phyloP scores from a whole-genome alignment of 2,113 vertebrate species.

The Arothron firmamentum region DNA sequence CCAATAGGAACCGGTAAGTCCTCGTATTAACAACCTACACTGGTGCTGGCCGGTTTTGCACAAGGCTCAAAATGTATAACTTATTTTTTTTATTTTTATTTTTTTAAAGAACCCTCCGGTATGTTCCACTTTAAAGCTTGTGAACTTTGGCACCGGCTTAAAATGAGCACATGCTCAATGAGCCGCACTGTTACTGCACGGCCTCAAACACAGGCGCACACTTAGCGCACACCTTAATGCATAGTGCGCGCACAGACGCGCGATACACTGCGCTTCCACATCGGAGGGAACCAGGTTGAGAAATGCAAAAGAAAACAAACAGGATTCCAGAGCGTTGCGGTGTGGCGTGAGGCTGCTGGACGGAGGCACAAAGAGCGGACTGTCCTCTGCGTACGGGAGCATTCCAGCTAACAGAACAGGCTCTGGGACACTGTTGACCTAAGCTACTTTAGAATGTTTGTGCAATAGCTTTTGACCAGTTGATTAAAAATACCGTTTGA shows the following conservation, averaged over 20 bases:
- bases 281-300: slow-evolving; percentile 61
- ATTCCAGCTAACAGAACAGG: slow-evolving; percentile 76
- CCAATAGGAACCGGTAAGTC: slow-evolving; percentile 26
- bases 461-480: slow-evolving; percentile 79
- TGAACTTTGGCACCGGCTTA: slow-evolving; percentile 57
- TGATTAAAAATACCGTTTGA: slow-evolving; percentile 82
- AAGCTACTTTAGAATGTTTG: slow-evolving; percentile 85
- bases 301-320: slow-evolving; percentile 78
- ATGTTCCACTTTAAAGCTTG: slow-evolving; percentile 57
- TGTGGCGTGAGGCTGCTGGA: slow-evolving; percentile 69
- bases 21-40: slow-evolving; percentile 27
- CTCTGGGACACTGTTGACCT: slow-evolving; percentile 75
- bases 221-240: slow-evolving; percentile 39
- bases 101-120: slow-evolving; percentile 13
- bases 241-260: slow-evolving; percentile 25
- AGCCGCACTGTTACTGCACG: slow-evolving; percentile 55
- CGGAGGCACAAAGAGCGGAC: slow-evolving; percentile 72
- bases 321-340: slow-evolving; percentile 73
- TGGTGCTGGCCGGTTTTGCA: slow-evolving; percentile 30
- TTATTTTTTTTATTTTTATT: slow-evolving; percentile 22
- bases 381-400: slow-evolving; percentile 60
- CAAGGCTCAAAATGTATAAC: slow-evolving; percentile 18
- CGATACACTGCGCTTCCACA: slow-evolving; percentile 51
- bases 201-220: slow-evolving; percentile 53
- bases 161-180: slow-evolving; percentile 59